Evolutionary conservation across 2,113 vertebrate species (phyloP), one percentile per base, ranked within the genome.

Genomic region (Chlamydotis undulata): DNA sequence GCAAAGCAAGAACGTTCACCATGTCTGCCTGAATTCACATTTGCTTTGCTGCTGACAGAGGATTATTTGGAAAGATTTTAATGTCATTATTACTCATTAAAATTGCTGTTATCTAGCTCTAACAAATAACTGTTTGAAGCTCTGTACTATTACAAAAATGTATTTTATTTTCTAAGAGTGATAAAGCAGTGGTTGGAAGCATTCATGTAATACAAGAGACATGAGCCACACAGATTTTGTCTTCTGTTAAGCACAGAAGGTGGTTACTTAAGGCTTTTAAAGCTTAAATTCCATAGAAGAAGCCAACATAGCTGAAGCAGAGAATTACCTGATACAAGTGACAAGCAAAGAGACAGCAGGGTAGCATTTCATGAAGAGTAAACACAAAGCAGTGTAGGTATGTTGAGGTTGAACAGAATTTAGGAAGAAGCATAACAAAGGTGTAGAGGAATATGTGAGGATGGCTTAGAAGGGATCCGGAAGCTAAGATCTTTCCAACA

Each of bases 71-170:
- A 74, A 47, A 39, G 21, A 24, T 91, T 83, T 60, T 80, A 9
- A 6, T 74, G 55, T 83, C 28, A 3, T 69, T 82, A 70, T 67
- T 37, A 18, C 29, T 89, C 37, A 33, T 87, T 87, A 59, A 83
- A 93, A 91, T 84, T 74, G 55, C 39, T 88, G 7, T 56, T 74
- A 19, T 89, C 76, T 88, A 83, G 53, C 56, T 85, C 65, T 64
- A n/a, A 45, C 67, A 93, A 50, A 13, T 84, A 88, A 45, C 24
- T 52, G 29, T 75, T 90, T 60, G 88, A 79, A 80, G 31, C 26
- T 73, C 53, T 71, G 1, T n/a, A 63, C 11, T 53, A 55, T 59
- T 93, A 57, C 5, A 49, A 81, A 52, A 85, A 61, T 14, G 13
- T 43, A n/a, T 82, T 95, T 82, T 6, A 39, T 82, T 71, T 77